A percentile compares a stretch with the other conserved stretches of the same genome.
Evolutionary conservation across 2,888 invertebrate species (phyloP).

Genomic region (Alviniconcha strummeri): DNA sequence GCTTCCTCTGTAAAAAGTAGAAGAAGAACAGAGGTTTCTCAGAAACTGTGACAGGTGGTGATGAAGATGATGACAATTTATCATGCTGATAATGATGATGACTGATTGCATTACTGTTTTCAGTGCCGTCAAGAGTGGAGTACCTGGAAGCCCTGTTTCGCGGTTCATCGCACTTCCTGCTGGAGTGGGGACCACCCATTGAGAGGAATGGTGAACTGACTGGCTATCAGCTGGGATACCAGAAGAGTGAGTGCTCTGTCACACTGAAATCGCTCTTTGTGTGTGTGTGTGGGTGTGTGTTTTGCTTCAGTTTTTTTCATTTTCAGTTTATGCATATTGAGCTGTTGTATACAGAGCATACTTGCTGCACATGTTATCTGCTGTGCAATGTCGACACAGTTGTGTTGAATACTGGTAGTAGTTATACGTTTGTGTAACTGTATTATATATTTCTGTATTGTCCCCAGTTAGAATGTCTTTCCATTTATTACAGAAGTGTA

Average conservation of each 20-base stretch:
- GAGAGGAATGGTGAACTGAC: slow-evolving; percentile 93
- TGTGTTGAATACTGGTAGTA: too few species aligned
- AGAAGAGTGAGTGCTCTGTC: slow-evolving; percentile 75
- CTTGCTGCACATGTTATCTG: too few species aligned
- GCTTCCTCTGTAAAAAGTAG: too few species aligned
- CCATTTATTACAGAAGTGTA: background rate
- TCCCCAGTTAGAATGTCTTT: too few species aligned
- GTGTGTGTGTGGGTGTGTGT: background rate
- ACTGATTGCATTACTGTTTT: background rate
- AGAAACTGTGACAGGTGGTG: background rate
- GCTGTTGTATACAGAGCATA: too few species aligned
- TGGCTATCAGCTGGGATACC: slow-evolving; percentile 94
- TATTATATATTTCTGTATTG: too few species aligned
- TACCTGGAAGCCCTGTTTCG: slow-evolving; percentile 53
- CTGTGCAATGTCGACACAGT: too few species aligned
- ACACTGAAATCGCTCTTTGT: background rate
- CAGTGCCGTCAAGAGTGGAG: slow-evolving; percentile 61
- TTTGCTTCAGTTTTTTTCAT: background rate
- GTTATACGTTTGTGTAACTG: too few species aligned
- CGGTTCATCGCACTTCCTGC: slow-evolving; percentile 71
- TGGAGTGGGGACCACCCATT: slow-evolving; percentile 94
- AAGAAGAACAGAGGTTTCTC: too few species aligned
- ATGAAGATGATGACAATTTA: background rate
- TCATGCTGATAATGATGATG: background rate
- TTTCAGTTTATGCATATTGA: too few species aligned